These are phyloP conservation scores for Epinephelus coioides DNA, from an alignment of 2,797 vertebrate species.

Conservation along the genomic window DNA sequence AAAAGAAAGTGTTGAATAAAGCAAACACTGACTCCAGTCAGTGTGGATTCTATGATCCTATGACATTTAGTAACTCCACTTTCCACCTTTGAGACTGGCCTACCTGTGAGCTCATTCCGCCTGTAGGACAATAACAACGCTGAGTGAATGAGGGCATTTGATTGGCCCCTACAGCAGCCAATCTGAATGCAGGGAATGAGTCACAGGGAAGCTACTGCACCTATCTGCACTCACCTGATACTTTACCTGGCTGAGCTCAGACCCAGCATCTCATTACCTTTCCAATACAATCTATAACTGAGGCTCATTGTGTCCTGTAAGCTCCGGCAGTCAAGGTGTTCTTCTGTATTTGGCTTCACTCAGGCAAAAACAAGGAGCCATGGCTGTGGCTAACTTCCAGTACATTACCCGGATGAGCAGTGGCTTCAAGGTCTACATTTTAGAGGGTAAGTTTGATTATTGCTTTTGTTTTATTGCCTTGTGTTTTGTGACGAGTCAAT, in stretches of 20 bases:
- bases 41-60: neutral
- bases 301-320: constrained; percentile 68
- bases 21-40: neutral
- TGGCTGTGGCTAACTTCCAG: constrained; percentile 89
- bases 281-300: constrained; percentile 65
- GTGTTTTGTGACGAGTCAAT: neutral
- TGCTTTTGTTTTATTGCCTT: neutral
- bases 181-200: constrained; percentile 64
- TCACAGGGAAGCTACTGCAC: constrained; percentile 73
- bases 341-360: constrained; percentile 40
- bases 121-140: constrained; percentile 72
- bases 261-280: constrained; percentile 78
- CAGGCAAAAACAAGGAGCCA: constrained; percentile 70
- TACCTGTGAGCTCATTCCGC: constrained; percentile 63
- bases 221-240: constrained; percentile 78
- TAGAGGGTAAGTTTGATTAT: constrained; percentile 82
- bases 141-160: constrained; percentile 27
- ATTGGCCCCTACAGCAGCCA: constrained; percentile 80
- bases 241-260: constrained; percentile 77
- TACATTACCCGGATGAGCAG: constrained; percentile 91
- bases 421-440: constrained; percentile 90
- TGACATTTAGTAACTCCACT: constrained; percentile 55
- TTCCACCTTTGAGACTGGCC: constrained; percentile 55
- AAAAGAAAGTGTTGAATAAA: neutral
- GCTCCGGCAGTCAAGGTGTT: constrained; percentile 62